These are phyloP conservation scores for Marmota flaviventris DNA, from an alignment of 2,113 vertebrate genomes.

Conservation along the genomic window DNA sequence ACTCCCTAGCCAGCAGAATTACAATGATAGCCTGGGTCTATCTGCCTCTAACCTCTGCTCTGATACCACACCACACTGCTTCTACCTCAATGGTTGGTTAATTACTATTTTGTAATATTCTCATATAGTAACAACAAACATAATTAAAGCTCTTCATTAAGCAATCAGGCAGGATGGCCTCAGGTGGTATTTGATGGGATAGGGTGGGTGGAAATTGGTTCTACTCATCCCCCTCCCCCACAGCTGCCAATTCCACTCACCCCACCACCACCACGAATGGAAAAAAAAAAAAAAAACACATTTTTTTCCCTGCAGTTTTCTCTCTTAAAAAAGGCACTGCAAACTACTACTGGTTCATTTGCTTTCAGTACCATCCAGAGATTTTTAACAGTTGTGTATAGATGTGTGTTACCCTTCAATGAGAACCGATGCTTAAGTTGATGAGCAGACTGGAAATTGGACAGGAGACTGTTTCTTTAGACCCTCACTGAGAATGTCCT, in stretches of 20 bases:
- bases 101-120: background rate
- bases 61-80: accelerated
- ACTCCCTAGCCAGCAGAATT: background rate
- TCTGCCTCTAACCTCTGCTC: background rate
- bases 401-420: accelerated
- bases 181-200: background rate
- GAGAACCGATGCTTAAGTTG: background rate
- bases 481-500: background rate
- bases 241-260: background rate
- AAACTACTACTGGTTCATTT: too few relatives aligned
- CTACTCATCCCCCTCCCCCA: background rate
- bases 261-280: too few relatives aligned
- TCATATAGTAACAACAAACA: background rate
- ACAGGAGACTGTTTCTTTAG: background rate
- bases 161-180: too few relatives aligned
- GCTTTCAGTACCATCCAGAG: background rate
- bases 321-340: background rate
- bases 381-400: accelerated
- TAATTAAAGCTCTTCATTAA: background rate
- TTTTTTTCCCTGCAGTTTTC: background rate
- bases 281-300: background rate
- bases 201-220: background rate
- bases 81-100: background rate
- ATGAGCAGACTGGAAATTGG: background rate
- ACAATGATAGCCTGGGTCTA: background rate